Percentiles rank a stretch among this genome's conserved stretches.
These are phyloP conservation scores for Bos taurus DNA, from an alignment of 2,113 vertebrate species.

Conservation along the genomic window ARS-UCD2.0 NC_037333.1:17044501-17045000, in stretches of 20 bases:
- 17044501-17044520: conserved; percentile 53
- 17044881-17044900: conserved; percentile 87
- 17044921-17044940: conserved; percentile 92
- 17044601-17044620: conserved; percentile 59
- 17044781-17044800: conserved; percentile 65
- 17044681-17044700: background rate
- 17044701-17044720: conserved; percentile 6
- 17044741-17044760: conserved; percentile 7
- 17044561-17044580: conserved; percentile 46
- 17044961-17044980: conserved; percentile 89
- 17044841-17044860: conserved; percentile 71
- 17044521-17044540: conserved; percentile 62
- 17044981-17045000: conserved; percentile 68
- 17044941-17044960: conserved; percentile 91
- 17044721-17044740: background rate
- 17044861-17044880: conserved; percentile 76
- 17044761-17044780: background rate
- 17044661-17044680: conserved; percentile 33
- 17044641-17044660: conserved; percentile 43
- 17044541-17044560: conserved; percentile 58
- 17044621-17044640: conserved; percentile 21
- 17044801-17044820: conserved; percentile 62
- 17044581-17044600: conserved; percentile 72
- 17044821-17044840: conserved; percentile 55
- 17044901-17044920: conserved; percentile 84